Evolutionary conservation across 2,113 vertebrate species (phyloP), one percentile per base, ranked within the genome.

Genomic region (Spea multiplicata): DNA sequence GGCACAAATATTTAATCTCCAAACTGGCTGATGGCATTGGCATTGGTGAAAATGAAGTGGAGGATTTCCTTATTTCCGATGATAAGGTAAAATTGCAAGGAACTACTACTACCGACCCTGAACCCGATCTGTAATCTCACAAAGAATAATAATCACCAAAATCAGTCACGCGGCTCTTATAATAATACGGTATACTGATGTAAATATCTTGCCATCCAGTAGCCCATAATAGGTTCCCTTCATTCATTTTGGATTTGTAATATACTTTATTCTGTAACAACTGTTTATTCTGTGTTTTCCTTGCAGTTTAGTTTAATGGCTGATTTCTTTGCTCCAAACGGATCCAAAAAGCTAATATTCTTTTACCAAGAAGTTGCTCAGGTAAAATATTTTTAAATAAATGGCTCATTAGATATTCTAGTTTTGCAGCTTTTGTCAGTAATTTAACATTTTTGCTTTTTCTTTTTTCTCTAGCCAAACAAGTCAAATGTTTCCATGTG

Each of bases 341-440:
- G 94, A 83, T 89, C 89, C 69, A 94, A 89, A 83, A 91, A 89
- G 78, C 84, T 95, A 65, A 83, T 94, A 44, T 94, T 95, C 88
- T 94, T 93, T 88, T 91, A 88, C 81, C 93, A 95, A 88, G 86
- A 84, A 45, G n/a, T 84, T 13, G 84, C 75, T 10, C 83, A 86
- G 91, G 93, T 94, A 89, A 59, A 9, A 59, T 59, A 9, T 5
- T 3, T 59, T 59, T 59, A 59, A 13, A 59, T 3, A 59, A 59
- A 59, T 13, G 14, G 4, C 14, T 59, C 30, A 1, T 30, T 30
- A 30, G 30, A 30, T 59, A 52, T 52, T 1, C 6, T 61, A 17
- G 4, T 6, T 64, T 64, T 64, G 6, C 61, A 16, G 8, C 5
- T 30, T 4, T 30, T 5, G 55, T 64, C 30, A 17, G 3, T 6